phyloP scores from a whole-genome alignment of 1,140 invertebrate species.

The Dolichoris vasculosae region DNA sequence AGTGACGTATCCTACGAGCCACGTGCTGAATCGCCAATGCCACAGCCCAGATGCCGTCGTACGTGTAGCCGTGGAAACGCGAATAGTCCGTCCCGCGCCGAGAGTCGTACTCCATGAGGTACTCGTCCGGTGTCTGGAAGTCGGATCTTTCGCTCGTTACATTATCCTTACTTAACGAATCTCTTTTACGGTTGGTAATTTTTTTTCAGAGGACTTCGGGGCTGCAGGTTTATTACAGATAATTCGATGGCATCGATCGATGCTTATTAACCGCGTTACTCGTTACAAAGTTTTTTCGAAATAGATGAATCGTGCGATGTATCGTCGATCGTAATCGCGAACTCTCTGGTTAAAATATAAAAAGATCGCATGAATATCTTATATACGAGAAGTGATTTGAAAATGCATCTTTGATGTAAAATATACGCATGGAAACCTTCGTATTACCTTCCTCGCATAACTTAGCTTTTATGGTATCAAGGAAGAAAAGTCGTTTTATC shows the following conservation, averaged over 20 bases:
- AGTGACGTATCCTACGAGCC: slow-evolving; percentile 79
- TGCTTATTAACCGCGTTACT: not conserved
- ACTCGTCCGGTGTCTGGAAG: slow-evolving; percentile 89
- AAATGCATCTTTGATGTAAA: not conserved
- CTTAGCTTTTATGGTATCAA: not conserved
- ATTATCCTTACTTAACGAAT: not conserved
- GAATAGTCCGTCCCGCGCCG: slow-evolving; percentile 88
- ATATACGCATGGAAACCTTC: not conserved
- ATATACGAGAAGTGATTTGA: not conserved
- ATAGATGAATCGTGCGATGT: not conserved
- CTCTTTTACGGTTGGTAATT: not conserved
- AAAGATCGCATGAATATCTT: not conserved
- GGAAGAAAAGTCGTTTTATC: not conserved
- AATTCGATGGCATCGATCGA: too few relatives aligned
- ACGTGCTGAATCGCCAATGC: slow-evolving; percentile 93
- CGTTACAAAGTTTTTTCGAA: not conserved
- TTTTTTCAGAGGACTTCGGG: too few relatives aligned
- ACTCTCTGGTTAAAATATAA: not conserved
- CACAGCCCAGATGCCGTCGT: slow-evolving; percentile 98
- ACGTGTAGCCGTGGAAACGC: slow-evolving; percentile 96
- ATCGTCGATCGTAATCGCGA: not conserved
- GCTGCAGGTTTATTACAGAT: too few relatives aligned
- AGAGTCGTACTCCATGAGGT: slow-evolving; percentile 88
- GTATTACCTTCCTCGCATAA: not conserved
- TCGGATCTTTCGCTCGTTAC: not conserved